These are phyloP conservation scores for Antigone vipio DNA, from an alignment of 2,113 vertebrate genomes.

Conservation along the genomic window DNA sequence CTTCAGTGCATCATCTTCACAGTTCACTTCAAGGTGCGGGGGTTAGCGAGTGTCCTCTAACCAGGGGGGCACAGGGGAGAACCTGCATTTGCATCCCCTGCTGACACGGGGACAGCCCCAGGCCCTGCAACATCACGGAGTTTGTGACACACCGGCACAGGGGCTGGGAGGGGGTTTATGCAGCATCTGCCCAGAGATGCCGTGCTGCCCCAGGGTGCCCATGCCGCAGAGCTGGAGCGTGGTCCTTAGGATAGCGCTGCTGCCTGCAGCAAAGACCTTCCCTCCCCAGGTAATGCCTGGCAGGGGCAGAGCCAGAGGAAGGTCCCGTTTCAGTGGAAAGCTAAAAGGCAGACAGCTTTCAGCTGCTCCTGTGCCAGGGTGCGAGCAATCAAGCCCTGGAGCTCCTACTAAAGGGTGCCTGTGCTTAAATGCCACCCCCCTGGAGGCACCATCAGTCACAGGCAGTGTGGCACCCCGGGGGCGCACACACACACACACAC, in stretches of 20 bases:
- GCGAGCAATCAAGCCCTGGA: background rate
- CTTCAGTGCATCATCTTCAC: background rate
- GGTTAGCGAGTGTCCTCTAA: background rate
- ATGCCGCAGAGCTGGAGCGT: rapidly evolving
- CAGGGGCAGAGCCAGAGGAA: rapidly evolving
- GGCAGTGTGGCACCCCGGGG: rapidly evolving
- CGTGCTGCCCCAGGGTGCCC: background rate
- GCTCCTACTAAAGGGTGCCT: background rate
- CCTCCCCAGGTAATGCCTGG: background rate
- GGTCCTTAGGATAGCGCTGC: rapidly evolving
- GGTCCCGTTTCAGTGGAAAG: background rate
- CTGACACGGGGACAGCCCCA: background rate
- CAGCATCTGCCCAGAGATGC: background rate
- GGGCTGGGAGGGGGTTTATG: rapidly evolving
- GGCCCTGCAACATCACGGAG: rapidly evolving
- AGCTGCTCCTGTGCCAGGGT: background rate
- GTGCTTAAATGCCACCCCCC: background rate
- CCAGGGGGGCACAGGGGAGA: rapidly evolving
- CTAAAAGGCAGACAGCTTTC: background rate
- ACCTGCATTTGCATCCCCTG: background rate
- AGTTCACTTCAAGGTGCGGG: background rate
- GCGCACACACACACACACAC: too few species aligned
- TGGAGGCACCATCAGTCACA: rapidly evolving
- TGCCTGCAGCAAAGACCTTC: background rate
- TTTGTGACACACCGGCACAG: background rate